phyloP scores from a whole-genome alignment of 2,797 vertebrate species.

The Coregonus suidteri region DNA sequence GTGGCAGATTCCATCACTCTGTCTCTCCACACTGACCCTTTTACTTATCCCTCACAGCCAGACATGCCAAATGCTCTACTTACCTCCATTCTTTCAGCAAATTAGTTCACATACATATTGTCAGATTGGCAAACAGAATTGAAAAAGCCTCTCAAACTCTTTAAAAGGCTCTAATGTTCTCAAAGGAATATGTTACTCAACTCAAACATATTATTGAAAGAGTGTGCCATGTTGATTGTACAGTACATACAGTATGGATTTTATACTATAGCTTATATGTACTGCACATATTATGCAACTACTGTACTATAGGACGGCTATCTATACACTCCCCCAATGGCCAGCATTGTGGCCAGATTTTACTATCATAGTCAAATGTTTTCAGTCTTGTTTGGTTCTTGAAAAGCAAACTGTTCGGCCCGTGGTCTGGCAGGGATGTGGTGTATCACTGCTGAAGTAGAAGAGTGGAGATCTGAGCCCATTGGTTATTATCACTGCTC shows the following conservation, averaged over 20 bases:
- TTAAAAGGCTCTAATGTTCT: neutral
- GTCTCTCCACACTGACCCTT: neutral
- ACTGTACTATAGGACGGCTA: neutral
- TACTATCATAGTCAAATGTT: neutral
- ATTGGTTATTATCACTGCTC: neutral
- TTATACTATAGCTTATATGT: neutral
- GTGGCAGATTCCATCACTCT: slow-evolving; percentile 5
- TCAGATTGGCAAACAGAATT: too few relatives aligned
- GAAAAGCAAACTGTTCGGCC: neutral
- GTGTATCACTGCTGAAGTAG: neutral
- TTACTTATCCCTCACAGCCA: slow-evolving; percentile 1
- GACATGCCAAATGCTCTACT: neutral
- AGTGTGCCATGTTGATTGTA: too few relatives aligned
- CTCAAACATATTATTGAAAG: too few relatives aligned
- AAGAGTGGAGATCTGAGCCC: slow-evolving; percentile 1
- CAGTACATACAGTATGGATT: too few relatives aligned
- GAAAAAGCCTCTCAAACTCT: neutral
- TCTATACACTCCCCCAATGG: neutral
- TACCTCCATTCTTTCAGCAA: neutral
- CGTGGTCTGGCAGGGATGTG: slow-evolving; percentile 1
- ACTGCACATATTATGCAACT: neutral
- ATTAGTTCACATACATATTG: neutral
- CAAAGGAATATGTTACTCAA: too few relatives aligned
- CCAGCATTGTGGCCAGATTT: neutral
- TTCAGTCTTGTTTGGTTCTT: neutral